Conservation (phyloP, 2,797 vertebrate genomes). For the Silurus lanzhouensis region DNA sequence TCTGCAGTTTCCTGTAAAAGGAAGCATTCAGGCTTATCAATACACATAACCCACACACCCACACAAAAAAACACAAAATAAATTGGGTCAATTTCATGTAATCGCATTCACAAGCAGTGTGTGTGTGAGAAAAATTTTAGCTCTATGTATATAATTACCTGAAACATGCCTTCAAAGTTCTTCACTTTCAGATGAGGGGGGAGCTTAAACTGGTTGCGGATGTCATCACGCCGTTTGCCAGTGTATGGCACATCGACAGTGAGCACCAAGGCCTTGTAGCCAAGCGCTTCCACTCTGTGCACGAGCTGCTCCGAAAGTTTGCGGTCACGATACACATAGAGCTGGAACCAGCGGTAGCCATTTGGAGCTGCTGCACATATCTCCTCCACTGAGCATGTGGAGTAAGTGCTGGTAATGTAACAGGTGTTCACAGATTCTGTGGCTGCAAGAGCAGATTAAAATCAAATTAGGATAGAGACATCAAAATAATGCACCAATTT, state of each 20-base stretch:
- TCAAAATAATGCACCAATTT: conserved; percentile 5
- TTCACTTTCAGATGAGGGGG: conserved; percentile 83
- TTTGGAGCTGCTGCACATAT: conserved; percentile 78
- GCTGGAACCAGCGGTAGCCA: conserved; percentile 90
- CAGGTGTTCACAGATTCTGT: conserved; percentile 80
- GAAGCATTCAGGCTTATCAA: conserved; percentile 2
- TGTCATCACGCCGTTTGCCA: conserved; percentile 84
- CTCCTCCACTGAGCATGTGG: conserved; percentile 89
- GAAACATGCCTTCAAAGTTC: conserved; percentile 81
- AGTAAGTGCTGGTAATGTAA: conserved; percentile 88
- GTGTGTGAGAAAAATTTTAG: not conserved
- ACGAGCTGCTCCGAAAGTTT: conserved; percentile 83
- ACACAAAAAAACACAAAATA: not conserved
- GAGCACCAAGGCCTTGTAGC: conserved; percentile 90
- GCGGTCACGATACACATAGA: conserved; percentile 86
- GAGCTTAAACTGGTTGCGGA: conserved; percentile 86
- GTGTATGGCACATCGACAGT: conserved; percentile 84
- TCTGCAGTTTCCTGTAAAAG: conserved; percentile 66
- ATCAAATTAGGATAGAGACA: not conserved
- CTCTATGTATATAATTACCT: conserved; percentile 72
- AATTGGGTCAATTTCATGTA: not conserved
- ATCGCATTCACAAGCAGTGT: not conserved
- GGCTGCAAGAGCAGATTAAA: conserved; percentile 67
- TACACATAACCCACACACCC: not conserved
- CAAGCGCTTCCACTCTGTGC: conserved; percentile 77